Percentiles rank a stretch among this genome's conserved stretches.
phyloP scores from a whole-genome alignment of 2,113 vertebrate genomes.

The Macrotis lagotis region DNA sequence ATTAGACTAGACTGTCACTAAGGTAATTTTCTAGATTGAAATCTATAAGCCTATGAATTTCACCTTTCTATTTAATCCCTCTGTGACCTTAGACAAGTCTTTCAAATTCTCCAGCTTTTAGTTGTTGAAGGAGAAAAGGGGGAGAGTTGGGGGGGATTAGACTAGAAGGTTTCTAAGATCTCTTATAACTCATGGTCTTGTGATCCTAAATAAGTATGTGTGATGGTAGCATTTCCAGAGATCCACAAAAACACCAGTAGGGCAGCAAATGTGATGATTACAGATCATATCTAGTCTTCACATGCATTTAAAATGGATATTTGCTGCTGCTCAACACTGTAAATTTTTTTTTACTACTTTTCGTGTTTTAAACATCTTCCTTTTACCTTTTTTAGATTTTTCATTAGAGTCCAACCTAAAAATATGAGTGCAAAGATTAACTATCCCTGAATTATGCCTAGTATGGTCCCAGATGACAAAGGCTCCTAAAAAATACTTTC shows the following conservation, averaged over 20 bases:
- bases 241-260: background rate
- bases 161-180: background rate
- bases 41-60: background rate
- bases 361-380: background rate
- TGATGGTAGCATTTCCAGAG: background rate
- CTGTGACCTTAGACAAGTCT: background rate
- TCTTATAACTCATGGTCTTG: background rate
- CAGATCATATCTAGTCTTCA: background rate
- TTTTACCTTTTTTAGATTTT: background rate
- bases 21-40: background rate
- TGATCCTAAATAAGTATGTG: background rate
- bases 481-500: background rate
- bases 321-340: background rate
- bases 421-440: conserved; percentile 32
- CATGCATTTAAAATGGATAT: background rate
- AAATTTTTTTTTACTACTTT: background rate
- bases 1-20: background rate
- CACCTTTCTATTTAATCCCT: background rate
- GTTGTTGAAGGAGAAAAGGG: too few relatives aligned
- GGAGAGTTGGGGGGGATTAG: too few relatives aligned
- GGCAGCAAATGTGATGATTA: background rate
- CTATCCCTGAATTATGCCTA: background rate
- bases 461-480: background rate
- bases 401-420: background rate
- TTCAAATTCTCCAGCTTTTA: background rate